Base-by-base conservation (phyloP, 2,888 invertebrate genomes). In the Spicauda simplicius region DNA sequence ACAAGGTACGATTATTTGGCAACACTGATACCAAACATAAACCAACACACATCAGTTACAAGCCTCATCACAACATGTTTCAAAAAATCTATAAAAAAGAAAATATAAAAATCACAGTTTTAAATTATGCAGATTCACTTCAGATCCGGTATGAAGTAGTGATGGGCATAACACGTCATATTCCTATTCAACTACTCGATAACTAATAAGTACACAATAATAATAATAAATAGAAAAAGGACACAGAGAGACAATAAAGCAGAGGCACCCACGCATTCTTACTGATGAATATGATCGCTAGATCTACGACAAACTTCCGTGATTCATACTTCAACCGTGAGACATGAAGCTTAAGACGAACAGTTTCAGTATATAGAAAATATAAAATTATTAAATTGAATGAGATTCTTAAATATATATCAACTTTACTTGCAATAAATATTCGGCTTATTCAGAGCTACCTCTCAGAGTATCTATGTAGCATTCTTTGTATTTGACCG, bases 91-190 rank as follows among this genome's bases (percentile, higher is more conserved):
- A 89, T 86, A 87, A 84, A 87, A 85, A 85, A 85, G 85, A 81
- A 87, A 87, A 87, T 88, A 90, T 88, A 93, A 92, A 91, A 91
- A 93, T 93, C 93, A 93, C 93, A 93, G 93, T 91, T 92, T 86
- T 80, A 90, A 91, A 92, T 92, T 92, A 93, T 92, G 93, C 93
- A 88, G 90, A 86, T 90, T 90, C 90, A 89, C 90, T 88, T 91
- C 87, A 89, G 87, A 89, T 88, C 84, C 84, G 85, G 86, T 86
- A 82, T 84, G 87, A 89, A 88, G 88, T 82, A 85, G 81, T 81
- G 81, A 86, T 86, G 84, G 83, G 85, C 81, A 80, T 78, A 79
- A 79, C 77, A 84, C 84, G 84, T 87, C 84, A 66, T 80, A 81
- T 77, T 85, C 85, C 81, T 86, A 86, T 81, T 83, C 80, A 80